These are phyloP conservation scores for Calosoma granatense DNA, from an alignment of 1,140 invertebrate genomes.

Conservation along the genomic window DNA sequence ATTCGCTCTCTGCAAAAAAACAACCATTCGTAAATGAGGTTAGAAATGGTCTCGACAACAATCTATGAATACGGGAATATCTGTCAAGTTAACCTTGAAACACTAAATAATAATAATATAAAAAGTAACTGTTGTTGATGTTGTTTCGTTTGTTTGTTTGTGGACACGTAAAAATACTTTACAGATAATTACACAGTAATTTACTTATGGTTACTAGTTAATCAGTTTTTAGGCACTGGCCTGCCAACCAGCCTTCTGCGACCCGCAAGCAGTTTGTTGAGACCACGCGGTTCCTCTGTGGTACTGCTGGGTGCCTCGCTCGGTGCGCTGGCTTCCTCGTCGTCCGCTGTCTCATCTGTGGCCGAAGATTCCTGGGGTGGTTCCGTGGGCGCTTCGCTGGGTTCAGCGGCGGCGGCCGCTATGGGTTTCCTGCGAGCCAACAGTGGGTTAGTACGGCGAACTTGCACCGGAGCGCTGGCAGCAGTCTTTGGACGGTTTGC, in stretches of 20 bases:
- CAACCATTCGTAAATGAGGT: too few species aligned
- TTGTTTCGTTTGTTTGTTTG: too few species aligned
- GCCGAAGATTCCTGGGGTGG: slow-evolving; percentile 21
- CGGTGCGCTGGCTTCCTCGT: slow-evolving; percentile 36
- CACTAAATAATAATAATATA: neutral
- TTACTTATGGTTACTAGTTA: neutral
- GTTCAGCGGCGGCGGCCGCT: slow-evolving; percentile 13
- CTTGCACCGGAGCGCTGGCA: slow-evolving; percentile 29
- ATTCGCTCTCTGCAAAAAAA: too few species aligned
- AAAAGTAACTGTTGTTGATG: neutral
- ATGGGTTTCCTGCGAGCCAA: slow-evolving; percentile 24
- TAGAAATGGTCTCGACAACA: too few species aligned
- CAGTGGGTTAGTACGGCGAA: slow-evolving; percentile 27
- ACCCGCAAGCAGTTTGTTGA: slow-evolving; percentile 45
- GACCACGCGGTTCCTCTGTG: slow-evolving; percentile 43
- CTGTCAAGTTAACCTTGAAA: too few species aligned
- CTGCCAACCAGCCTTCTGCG: slow-evolving; percentile 40
- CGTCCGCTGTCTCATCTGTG: slow-evolving; percentile 26
- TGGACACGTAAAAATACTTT: slow-evolving; percentile 5
- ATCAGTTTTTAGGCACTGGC: neutral
- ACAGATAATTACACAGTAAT: slow-evolving; percentile 3
- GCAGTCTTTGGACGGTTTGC: slow-evolving; percentile 19
- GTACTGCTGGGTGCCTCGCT: slow-evolving; percentile 36
- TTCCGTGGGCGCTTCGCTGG: slow-evolving; percentile 22
- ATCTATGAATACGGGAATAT: too few species aligned